Evolutionary conservation across 2,888 invertebrate species (phyloP).

Genomic region (Plebejus anna): DNA sequence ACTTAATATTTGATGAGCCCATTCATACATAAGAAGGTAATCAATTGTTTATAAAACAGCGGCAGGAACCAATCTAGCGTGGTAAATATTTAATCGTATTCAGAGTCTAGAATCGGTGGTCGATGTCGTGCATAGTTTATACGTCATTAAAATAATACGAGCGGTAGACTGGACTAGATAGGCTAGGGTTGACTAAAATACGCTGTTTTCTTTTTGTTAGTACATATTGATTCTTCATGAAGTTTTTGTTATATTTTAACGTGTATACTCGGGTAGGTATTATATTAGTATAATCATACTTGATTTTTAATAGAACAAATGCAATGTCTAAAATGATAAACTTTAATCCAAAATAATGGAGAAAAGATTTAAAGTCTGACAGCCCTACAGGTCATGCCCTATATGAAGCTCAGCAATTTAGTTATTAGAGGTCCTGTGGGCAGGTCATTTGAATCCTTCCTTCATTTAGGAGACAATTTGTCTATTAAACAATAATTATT

Average conservation of each 20-base stretch:
- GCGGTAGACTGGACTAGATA: conserved; percentile 33
- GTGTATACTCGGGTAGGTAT: no score
- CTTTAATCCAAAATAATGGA: neutral
- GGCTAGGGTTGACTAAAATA: conserved; percentile 4
- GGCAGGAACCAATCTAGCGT: conserved; percentile 18
- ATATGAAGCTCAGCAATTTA: conserved; percentile 45
- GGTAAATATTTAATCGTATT: conserved; percentile 26
- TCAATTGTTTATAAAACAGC: conserved; percentile 3
- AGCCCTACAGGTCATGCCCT: conserved; percentile 2
- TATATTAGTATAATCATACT: no score
- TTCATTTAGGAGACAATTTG: conserved; percentile 40
- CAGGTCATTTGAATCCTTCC: conserved; percentile 46
- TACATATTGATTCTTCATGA: no score
- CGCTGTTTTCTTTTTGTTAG: no score
- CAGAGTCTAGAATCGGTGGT: conserved; percentile 24
- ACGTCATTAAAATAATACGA: conserved; percentile 34
- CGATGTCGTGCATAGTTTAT: conserved; percentile 20
- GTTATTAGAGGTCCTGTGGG: conserved; percentile 46
- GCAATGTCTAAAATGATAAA: neutral
- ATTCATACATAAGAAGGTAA: conserved; percentile 6
- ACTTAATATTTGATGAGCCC: conserved; percentile 3
- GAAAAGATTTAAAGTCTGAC: neutral
- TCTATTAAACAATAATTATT: neutral
- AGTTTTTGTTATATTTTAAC: no score
- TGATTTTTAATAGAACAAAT: neutral